phyloP scores from a whole-genome alignment of 2,888 invertebrate species.

The Zeuzera pyrina region DNA sequence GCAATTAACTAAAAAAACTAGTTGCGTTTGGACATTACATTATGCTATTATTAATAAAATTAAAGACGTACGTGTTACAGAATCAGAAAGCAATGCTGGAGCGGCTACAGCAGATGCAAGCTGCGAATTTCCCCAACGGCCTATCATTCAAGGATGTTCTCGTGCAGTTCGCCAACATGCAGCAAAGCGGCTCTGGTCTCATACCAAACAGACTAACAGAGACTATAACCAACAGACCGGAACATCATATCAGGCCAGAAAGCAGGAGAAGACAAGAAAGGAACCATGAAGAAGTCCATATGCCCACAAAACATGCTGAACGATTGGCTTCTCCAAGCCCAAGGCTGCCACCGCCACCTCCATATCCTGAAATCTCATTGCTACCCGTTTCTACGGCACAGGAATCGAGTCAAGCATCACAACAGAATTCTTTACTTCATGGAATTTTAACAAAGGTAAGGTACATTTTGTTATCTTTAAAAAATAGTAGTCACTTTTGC shows the following conservation, averaged over 20 bases:
- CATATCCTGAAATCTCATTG: conserved; percentile 85
- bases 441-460: conserved; percentile 82
- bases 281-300: conserved; percentile 32
- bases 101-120: conserved; percentile 63
- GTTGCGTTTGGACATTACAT: too few relatives aligned
- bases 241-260: conserved; percentile 41
- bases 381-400: conserved; percentile 76
- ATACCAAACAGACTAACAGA: conserved; percentile 43
- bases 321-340: conserved; percentile 49
- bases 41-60: too few relatives aligned
- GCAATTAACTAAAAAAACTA: too few relatives aligned
- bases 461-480: conserved; percentile 7
- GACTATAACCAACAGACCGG: conserved; percentile 39
- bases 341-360: conserved; percentile 75
- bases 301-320: conserved; percentile 39
- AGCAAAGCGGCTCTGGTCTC: conserved; percentile 44
- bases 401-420: conserved; percentile 33
- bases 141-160: conserved; percentile 81
- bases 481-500: neutral
- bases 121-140: conserved; percentile 54
- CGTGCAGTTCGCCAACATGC: conserved; percentile 80
- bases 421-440: conserved; percentile 79
- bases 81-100: conserved; percentile 65
- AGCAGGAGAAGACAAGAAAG: conserved; percentile 19
- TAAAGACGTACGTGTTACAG: too few relatives aligned